Conservation (phyloP, 1,140 invertebrate genomes). For the Phymastichus coffea region DNA sequence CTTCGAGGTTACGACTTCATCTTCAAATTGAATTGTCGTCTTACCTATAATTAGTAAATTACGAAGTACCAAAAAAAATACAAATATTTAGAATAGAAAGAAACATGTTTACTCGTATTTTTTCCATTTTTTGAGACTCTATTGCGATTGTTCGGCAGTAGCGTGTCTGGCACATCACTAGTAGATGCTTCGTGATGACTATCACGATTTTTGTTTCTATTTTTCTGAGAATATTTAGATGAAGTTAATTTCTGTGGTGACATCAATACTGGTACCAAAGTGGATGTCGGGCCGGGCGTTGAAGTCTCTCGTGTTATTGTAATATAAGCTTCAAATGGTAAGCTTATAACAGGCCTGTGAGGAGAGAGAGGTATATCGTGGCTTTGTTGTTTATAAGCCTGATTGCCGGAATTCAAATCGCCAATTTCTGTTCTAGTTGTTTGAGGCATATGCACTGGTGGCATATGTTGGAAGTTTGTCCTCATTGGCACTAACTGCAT, state of each 20-base stretch:
- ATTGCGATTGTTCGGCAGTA: neutral
- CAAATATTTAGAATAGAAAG: too few species aligned
- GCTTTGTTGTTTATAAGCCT: neutral
- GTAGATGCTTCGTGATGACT: conserved; percentile 7
- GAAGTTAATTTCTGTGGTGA: neutral
- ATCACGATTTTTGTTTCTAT: neutral
- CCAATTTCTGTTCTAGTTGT: neutral
- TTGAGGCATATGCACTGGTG: neutral
- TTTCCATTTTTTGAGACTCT: neutral
- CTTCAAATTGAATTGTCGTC: neutral
- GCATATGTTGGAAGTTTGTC: neutral
- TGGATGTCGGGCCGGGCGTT: neutral
- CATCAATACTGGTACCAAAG: too few species aligned
- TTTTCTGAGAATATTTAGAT: neutral
- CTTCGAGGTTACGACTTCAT: neutral
- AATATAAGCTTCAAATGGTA: conserved; percentile 50
- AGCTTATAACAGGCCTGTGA: conserved; percentile 35
- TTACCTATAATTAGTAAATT: conserved; percentile 9
- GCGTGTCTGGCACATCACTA: neutral
- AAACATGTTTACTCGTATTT: neutral
- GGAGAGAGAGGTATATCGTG: neutral
- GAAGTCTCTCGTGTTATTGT: conserved; percentile 37
- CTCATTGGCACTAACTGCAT: neutral
- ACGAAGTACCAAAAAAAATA: too few species aligned
- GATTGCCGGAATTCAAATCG: neutral